Evolutionary conservation across 1,140 invertebrate genomes (phyloP), one percentile per base, ranked within the genome.

Genomic region (Drosophila seguyi): DNA sequence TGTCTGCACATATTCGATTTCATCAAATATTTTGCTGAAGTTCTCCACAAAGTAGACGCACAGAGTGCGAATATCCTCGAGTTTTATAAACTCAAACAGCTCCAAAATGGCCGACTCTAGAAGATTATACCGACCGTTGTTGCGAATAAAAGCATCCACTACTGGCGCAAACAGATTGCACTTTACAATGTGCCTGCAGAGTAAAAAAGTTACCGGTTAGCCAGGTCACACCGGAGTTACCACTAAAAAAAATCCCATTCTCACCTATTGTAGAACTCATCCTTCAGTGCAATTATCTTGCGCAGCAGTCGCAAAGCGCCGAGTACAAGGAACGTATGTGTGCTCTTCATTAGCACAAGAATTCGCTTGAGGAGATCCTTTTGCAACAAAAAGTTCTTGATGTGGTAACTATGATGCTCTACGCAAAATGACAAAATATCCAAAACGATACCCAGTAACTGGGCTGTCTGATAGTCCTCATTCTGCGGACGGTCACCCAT

Each of bases 321-420:
- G 48, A 99, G 95, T 75, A 99, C 98, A 79, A 99, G 95, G 94
- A 99, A 99, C 83, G 98, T 98, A 94, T 99, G 99, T 90, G 96
- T 97, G 31, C 98, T 99, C 93, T 98, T 98, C 96, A 99, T 98
- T 47, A 99, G 94, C 67, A 99, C 97, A 71, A 99, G 94, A 92
- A 99, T 98, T 93, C 97, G 95, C 92, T 97, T 96, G 56, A 99
- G 94, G 72, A 99, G 94, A 94, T 99, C 98, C 94, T 99, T 99
- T 93, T 98, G 98, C 78, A 99, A 95, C 93, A 99, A 97, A 93
- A 98, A 99, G 92, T 99, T 99, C 93, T 99, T 99, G 91, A 99
- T 99, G 93, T 99, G 98, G 94, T 99, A 99, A 48, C 97, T 98
- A 94, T 99, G 99, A 94, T 99, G 98, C 93, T 99, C 99, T n/a